Percentiles rank a stretch among this genome's conserved stretches.
Evolutionary conservation across 2,888 invertebrate genomes (phyloP).

Genomic region (Globia sparganii): DNA sequence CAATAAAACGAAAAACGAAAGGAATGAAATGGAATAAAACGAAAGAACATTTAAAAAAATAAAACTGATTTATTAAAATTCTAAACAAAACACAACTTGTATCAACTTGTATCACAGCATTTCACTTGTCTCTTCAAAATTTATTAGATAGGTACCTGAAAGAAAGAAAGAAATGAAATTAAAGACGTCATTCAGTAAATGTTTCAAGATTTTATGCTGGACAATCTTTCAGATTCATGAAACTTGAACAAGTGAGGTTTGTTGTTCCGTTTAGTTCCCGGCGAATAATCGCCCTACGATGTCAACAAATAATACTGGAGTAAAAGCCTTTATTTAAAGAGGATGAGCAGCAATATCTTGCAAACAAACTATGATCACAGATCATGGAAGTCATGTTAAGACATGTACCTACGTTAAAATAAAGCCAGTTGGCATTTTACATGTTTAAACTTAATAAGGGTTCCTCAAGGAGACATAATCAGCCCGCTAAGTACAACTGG

Average conservation of each 20-base stretch:
- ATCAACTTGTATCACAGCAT: constrained; percentile 19
- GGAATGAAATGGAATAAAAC: constrained; percentile 29
- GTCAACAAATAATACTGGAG: not conserved
- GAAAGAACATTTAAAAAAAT: constrained; percentile 16
- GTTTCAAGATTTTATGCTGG: not conserved
- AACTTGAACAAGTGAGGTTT: not conserved
- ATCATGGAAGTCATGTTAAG: too few species aligned
- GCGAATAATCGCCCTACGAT: not conserved
- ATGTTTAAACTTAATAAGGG: not conserved
- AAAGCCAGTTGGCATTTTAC: not conserved
- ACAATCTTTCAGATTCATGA: not conserved
- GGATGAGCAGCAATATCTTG: too few species aligned
- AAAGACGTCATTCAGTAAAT: not conserved
- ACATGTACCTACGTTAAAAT: not conserved
- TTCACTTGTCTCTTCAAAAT: not conserved
- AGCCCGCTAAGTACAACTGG: not conserved
- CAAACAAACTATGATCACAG: too few species aligned
- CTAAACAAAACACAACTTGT: constrained; percentile 3
- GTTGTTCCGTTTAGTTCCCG: not conserved
- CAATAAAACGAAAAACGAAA: too few species aligned
- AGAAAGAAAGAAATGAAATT: not conserved
- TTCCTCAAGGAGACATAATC: not conserved
- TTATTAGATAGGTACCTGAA: constrained; percentile 41
- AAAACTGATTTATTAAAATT: constrained; percentile 22
- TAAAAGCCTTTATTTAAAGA: not conserved